phyloP scores from a whole-genome alignment of 2,888 invertebrate genomes.

The Chymomyza caudatula region DNA sequence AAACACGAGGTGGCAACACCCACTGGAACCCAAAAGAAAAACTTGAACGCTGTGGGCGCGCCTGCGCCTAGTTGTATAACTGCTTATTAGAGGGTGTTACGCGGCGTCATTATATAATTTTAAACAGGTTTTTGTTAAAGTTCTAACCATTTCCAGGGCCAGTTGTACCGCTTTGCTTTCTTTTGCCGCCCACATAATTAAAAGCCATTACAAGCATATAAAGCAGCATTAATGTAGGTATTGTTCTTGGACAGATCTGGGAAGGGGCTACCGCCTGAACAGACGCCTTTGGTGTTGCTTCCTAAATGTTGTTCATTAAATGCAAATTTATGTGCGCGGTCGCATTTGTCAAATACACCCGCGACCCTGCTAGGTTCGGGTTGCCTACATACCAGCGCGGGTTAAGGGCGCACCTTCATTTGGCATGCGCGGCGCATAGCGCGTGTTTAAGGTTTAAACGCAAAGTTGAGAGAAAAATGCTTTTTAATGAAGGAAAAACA shows the following conservation, averaged over 20 bases:
- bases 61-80: background rate
- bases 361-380: background rate
- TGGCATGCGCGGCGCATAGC: constrained; percentile 63
- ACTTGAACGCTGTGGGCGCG: background rate
- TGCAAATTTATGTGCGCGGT: constrained; percentile 59
- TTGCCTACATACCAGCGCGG: background rate
- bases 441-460: constrained; percentile 61
- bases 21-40: constrained; percentile 29
- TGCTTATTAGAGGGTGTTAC: constrained; percentile 1
- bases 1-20: constrained; percentile 6
- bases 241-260: background rate
- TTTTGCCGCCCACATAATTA: constrained; percentile 60
- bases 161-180: background rate
- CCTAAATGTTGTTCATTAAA: constrained; percentile 57
- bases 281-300: constrained; percentile 26
- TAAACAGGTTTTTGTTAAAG: background rate
- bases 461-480: constrained; percentile 33
- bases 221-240: constrained; percentile 51
- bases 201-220: constrained; percentile 60
- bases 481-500: background rate
- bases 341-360: constrained; percentile 20
- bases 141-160: background rate
- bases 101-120: constrained; percentile 14
- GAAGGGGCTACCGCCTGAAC: background rate
- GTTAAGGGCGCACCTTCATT: constrained; percentile 39